Base-by-base conservation (phyloP, 2,888 invertebrate species). In the Drosophila acutilabella region DNA sequence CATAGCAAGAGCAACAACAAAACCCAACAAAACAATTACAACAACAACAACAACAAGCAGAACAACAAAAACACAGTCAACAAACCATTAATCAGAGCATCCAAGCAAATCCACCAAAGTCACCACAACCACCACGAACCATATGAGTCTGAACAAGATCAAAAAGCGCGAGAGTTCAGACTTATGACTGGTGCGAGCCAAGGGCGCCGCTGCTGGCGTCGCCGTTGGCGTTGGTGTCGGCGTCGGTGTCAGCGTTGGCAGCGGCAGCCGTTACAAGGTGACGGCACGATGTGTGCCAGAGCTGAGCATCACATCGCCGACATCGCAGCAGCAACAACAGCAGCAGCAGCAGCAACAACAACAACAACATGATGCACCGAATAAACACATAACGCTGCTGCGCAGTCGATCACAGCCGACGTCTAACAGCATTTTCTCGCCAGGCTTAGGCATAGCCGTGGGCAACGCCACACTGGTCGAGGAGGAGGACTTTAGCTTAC, bases 131-230 rank as follows among this genome's bases (percentile, higher is more conserved):
- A 64, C 72, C 62, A 80, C 75, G 78, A 78, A 88, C 89, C 89
- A 86, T 76, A 88, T 90, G 78, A 91, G 88, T 81, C 76, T 81
- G 74, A 87, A 86, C 82, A 92, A 91, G 85, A 89, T 92, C 85
- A 92, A 91, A 83, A 92, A 92, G 81, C 91, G 91, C 77, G 92
- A 93, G 72, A 92, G 89, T 66, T 84, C 92, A 48, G 92, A 92
- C 87, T 92, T 92, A 92, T 92, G 92, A 92, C 92, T 92, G 89
- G 89, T 92, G 89, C 90, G 91, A 81, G 86, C 89, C 57, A 91
- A 90, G 65, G 87, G 89, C 74, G 86, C 79, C 75, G 74, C 71
- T 64, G 77, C 72, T 59, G 88, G 89, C 71, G 81, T 82, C 64
- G 30, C 30, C 30, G 84, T 78, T 70, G 83, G 75, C 69, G 85